Percentiles rank a stretch among this genome's conserved stretches.
Evolutionary conservation across 2,888 invertebrate species (phyloP).

Genomic region (Microplitis deprimator): DNA sequence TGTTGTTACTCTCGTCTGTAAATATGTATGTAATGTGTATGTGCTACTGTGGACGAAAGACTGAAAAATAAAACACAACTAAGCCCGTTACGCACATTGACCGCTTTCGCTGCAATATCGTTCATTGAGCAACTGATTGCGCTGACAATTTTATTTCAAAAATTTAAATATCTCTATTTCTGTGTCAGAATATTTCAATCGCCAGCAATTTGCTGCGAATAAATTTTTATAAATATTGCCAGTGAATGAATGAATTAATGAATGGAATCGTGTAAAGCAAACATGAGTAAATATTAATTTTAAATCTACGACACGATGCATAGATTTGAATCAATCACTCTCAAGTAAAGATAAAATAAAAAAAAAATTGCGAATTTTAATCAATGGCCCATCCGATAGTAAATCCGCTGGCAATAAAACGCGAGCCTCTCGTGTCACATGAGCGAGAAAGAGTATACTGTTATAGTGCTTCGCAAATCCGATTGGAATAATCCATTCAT

Average conservation of each 20-base stretch:
- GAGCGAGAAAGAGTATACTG: neutral
- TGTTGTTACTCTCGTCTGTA: conserved; percentile 4
- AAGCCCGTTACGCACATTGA: conserved; percentile 16
- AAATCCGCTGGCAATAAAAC: neutral
- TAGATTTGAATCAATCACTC: neutral
- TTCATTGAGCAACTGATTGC: conserved; percentile 12
- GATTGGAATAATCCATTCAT: conserved; percentile 22
- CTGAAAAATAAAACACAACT: too few species aligned
- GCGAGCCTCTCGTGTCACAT: neutral
- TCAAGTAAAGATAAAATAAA: neutral
- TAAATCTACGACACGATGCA: neutral
- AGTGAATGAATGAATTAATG: neutral
- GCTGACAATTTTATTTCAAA: neutral
- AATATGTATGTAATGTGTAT: too few species aligned
- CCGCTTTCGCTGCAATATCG: conserved; percentile 16
- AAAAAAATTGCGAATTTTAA: neutral
- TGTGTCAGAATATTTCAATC: too few species aligned
- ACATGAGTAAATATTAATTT: neutral
- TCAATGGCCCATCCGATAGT: neutral
- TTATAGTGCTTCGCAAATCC: conserved; percentile 23
- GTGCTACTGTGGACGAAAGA: too few species aligned
- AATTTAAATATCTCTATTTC: too few species aligned
- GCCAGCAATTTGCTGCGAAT: neutral
- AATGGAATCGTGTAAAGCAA: neutral
- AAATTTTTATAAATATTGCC: neutral